phyloP scores from a whole-genome alignment of 2,888 invertebrate genomes.

The Polyploca ridens region DNA sequence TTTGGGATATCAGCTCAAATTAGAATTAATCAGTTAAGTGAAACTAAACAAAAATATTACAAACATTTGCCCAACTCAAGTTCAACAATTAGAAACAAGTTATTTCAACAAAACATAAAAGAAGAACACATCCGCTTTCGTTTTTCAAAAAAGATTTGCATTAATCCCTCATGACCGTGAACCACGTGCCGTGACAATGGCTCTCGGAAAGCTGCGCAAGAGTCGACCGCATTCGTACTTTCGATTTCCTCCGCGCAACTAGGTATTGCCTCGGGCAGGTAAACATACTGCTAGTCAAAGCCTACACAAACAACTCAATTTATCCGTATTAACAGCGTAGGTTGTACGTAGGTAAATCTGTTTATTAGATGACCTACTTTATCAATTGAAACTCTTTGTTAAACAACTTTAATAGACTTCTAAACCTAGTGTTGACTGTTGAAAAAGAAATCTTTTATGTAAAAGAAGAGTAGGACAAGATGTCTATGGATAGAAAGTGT shows the following conservation, averaged over 20 bases:
- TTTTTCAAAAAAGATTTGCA: constrained; percentile 21
- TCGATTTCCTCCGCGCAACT: constrained; percentile 57
- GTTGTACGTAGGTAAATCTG: constrained; percentile 6
- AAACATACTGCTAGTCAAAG: neutral
- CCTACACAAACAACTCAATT: constrained; percentile 11
- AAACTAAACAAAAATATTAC: neutral
- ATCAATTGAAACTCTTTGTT: neutral
- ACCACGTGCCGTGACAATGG: constrained; percentile 37
- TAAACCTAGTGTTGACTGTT: neutral
- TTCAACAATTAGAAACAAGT: neutral
- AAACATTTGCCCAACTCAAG: neutral
- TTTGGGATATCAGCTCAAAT: neutral
- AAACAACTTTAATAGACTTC: neutral
- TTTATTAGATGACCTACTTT: constrained; percentile 3
- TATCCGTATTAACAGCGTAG: constrained; percentile 16
- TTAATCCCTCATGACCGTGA: constrained; percentile 14
- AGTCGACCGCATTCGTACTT: constrained; percentile 54
- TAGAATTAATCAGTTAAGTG: neutral
- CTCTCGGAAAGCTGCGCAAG: constrained; percentile 46
- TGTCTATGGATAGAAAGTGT: neutral
- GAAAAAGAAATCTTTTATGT: neutral
- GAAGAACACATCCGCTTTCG: neutral
- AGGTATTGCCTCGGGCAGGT: constrained; percentile 15
- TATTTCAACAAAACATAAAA: neutral
- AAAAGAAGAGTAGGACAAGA: neutral